phyloP scores from a whole-genome alignment of 2,888 invertebrate species.

The Phorcus lineatus region DNA sequence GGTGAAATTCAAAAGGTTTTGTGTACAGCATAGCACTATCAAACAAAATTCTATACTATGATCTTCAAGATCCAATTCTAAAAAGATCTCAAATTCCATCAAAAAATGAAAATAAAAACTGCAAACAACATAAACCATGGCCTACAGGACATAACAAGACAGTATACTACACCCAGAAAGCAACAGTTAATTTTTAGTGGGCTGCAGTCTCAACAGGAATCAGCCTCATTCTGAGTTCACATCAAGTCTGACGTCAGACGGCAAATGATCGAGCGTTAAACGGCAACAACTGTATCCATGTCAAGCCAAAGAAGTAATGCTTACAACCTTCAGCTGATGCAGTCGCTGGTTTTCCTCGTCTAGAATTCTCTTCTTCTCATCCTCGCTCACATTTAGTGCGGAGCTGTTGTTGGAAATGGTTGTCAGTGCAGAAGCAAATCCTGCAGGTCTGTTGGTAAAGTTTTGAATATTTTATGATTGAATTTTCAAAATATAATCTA shows the following conservation, averaged over 20 bases:
- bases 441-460: constrained; percentile 62
- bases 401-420: constrained; percentile 76
- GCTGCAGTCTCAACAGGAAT: too few relatives aligned
- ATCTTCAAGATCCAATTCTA: too few relatives aligned
- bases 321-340: constrained; percentile 90
- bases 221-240: too few relatives aligned
- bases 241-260: background rate
- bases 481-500: too few relatives aligned
- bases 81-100: background rate
- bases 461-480: too few relatives aligned
- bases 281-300: background rate
- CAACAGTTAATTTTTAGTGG: too few relatives aligned
- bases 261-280: background rate
- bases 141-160: too few relatives aligned
- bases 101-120: background rate
- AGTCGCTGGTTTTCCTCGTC: constrained; percentile 97
- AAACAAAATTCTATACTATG: too few relatives aligned
- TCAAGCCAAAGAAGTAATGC: constrained; percentile 21
- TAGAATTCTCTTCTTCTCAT: constrained; percentile 88
- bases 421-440: constrained; percentile 69
- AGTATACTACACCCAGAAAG: too few relatives aligned
- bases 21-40: too few relatives aligned
- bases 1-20: too few relatives aligned
- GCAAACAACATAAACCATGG: background rate
- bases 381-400: constrained; percentile 87